Evolutionary conservation across 2,888 invertebrate genomes (phyloP), one percentile per base, ranked within the genome.

Genomic region (Tanytarsus gracilentus): DNA sequence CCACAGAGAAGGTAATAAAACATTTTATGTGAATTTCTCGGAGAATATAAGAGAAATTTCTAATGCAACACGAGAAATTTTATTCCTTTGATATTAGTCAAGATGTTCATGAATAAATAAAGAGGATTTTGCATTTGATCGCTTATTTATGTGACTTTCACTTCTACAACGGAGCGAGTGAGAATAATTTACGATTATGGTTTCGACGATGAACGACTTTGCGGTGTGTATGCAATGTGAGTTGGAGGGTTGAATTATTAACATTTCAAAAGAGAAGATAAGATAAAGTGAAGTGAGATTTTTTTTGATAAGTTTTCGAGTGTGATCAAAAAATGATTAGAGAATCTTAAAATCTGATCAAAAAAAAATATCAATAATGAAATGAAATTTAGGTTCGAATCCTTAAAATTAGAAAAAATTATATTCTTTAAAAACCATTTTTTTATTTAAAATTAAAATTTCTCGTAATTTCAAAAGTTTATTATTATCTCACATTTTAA

Each of bases 71-170:
- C 49, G 26, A 44, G 23, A 49, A 26, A 49, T 44, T 44, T 27
- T 53, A 53, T 53, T 53, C 53, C 7, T 53, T 53, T 53, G 36
- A 33, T 53, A 53, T 53, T 53, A 55, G 40, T 26, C 55, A 40
- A 55, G 40, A 55, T 55, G 55, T 55, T 55, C 55, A 55, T 55
- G 55, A 55, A 55, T 55, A 55, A 55, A 26, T 55, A 55, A 55
- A 55, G 55, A 27, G 25, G 55, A 55, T 25, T 55, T 55, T 55
- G 55, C 40, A 40, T 55, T 55, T 55, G 55, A 55, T 40, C 55
- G 55, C 39, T 53, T 55, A 55, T 55, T 55, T 55, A 55, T 55
- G 55, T 40, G 39, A 55, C 55, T 25, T 33, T 55, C 33, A 25
- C 18, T 25, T 16, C n/a, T n/a, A 16, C 9, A 7, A 23, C 23